A percentile compares a stretch with the other conserved stretches of the same genome.
These are phyloP conservation scores for Mormyrus lacerda DNA, from an alignment of 2,113 vertebrate genomes.

Conservation along the genomic window DNA sequence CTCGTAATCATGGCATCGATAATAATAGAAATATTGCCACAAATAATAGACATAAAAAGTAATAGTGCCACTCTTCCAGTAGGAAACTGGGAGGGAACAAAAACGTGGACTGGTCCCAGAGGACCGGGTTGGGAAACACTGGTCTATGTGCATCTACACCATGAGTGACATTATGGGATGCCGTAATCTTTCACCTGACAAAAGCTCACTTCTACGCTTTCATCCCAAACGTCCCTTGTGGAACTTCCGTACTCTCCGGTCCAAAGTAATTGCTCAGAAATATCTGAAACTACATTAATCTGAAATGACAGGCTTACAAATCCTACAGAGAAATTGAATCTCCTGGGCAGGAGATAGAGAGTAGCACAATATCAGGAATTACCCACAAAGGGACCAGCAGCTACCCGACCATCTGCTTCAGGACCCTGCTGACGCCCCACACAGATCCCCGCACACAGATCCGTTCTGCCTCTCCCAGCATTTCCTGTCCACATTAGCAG, in stretches of 20 bases:
- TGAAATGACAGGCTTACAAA: background rate
- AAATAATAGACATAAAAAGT: too few relatives aligned
- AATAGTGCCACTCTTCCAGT: background rate
- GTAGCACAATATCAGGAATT: background rate
- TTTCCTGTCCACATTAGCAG: background rate
- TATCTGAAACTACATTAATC: background rate
- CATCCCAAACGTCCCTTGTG: background rate
- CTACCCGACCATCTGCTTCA: background rate
- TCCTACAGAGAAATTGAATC: background rate
- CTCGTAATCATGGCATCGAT: too few relatives aligned
- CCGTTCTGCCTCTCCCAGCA: too few relatives aligned
- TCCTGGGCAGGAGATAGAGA: background rate
- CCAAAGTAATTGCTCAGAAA: background rate
- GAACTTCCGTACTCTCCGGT: background rate
- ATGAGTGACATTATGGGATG: background rate
- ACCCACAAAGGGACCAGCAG: background rate
- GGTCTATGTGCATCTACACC: background rate
- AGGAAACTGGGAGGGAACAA: background rate
- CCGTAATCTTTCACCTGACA: background rate
- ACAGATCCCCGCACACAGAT: background rate
- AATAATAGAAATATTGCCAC: too few relatives aligned
- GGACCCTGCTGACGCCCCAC: too few relatives aligned
- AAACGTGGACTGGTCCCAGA: background rate
- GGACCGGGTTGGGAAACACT: background rate
- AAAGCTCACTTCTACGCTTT: background rate